Percentiles rank a stretch among this genome's conserved stretches.
Evolutionary conservation across 2,113 vertebrate genomes (phyloP).

Genomic region (Tiliqua scincoides): DNA sequence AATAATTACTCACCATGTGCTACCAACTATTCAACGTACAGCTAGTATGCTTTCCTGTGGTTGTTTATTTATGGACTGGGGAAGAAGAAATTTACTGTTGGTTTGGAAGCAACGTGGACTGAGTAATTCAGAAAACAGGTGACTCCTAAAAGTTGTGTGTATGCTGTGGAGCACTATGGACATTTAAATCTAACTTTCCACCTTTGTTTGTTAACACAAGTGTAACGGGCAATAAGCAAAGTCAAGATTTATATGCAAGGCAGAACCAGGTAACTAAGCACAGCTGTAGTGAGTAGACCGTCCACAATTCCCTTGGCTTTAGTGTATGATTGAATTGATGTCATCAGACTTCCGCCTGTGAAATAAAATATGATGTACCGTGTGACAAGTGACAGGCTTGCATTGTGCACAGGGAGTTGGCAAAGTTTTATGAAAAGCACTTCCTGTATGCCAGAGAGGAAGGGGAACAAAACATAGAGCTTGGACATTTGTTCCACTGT

Average conservation of each 20-base stretch:
- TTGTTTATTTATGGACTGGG: not conserved
- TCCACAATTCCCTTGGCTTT: slow-evolving; percentile 20
- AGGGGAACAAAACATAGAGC: not conserved
- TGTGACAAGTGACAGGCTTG: slow-evolving; percentile 26
- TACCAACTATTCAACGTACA: not conserved
- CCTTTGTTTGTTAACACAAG: slow-evolving; percentile 16
- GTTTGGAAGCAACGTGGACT: not conserved
- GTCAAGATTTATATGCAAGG: slow-evolving; percentile 31
- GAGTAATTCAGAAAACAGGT: slow-evolving; percentile 11
- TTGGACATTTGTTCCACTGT: not conserved
- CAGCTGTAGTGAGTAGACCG: slow-evolving; percentile 36
- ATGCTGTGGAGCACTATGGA: not conserved
- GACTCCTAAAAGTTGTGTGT: not conserved
- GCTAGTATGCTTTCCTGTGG: not conserved
- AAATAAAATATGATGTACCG: slow-evolving; percentile 51
- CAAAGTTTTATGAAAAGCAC: slow-evolving; percentile 44
- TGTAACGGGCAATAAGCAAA: not conserved
- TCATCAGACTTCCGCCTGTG: slow-evolving; percentile 39
- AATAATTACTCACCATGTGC: not conserved
- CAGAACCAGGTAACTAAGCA: slow-evolving; percentile 16
- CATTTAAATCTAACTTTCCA: not conserved
- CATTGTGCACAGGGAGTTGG: slow-evolving; percentile 22
- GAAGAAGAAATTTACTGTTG: not conserved
- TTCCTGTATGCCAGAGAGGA: slow-evolving; percentile 28
- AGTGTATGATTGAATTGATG: slow-evolving; percentile 23